Percentiles rank a stretch among this genome's conserved stretches.
Evolutionary conservation across 2,797 vertebrate species (phyloP).

Genomic region (Nyctibius grandis): DNA sequence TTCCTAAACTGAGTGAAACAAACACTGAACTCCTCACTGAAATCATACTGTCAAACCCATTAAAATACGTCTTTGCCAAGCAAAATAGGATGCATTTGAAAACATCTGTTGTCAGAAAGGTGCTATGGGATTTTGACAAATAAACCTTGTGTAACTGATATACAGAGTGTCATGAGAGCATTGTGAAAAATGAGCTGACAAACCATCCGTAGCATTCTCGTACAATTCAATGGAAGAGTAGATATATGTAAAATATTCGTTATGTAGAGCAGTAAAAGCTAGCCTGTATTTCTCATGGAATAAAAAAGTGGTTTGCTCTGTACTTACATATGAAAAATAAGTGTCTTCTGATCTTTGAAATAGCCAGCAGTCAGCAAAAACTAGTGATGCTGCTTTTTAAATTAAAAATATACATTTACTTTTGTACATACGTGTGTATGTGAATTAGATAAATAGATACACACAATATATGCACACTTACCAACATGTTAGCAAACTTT

Average conservation of each 20-base stretch:
- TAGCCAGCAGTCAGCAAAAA: background rate
- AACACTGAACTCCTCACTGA: background rate
- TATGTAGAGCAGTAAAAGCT: background rate
- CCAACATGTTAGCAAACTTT: background rate
- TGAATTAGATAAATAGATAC: background rate
- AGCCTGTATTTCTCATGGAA: background rate
- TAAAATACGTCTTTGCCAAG: background rate
- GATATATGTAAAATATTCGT: background rate
- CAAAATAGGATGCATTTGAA: slow-evolving; percentile 2
- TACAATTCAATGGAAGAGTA: slow-evolving; percentile 55
- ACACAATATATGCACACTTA: background rate
- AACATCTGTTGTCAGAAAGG: slow-evolving; percentile 29
- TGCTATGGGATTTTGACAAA: slow-evolving; percentile 37
- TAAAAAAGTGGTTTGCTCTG: background rate
- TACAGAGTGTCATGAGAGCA: slow-evolving; percentile 43
- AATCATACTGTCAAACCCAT: background rate
- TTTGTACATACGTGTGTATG: background rate
- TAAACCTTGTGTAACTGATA: slow-evolving; percentile 45
- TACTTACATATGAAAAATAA: background rate
- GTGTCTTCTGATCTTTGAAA: background rate
- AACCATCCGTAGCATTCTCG: slow-evolving; percentile 55
- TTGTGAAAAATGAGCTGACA: slow-evolving; percentile 65
- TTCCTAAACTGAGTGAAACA: background rate
- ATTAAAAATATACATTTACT: background rate
- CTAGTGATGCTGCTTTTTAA: background rate